Evolutionary conservation across 2,797 vertebrate species (phyloP).

Genomic region (Merluccius polli): DNA sequence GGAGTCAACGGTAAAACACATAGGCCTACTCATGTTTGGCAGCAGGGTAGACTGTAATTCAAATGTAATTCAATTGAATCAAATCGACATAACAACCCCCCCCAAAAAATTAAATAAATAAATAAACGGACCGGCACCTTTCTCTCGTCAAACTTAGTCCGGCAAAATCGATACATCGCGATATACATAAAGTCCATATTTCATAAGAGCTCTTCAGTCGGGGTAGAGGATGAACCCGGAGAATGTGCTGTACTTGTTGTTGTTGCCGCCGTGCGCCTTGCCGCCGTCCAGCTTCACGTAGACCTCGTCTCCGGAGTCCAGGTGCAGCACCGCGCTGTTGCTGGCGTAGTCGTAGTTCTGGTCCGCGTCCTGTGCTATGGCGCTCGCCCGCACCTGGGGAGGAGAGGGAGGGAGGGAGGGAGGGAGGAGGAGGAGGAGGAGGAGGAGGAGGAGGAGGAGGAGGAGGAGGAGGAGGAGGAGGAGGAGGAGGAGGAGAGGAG

Average conservation of each 20-base stretch:
- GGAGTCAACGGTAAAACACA: too few species aligned
- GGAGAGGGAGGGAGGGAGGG: neutral
- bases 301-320: conserved; percentile 95
- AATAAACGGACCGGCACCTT: too few species aligned
- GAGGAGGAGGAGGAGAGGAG: too few species aligned
- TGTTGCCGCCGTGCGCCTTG: conserved; percentile 98
- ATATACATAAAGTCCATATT: too few species aligned
- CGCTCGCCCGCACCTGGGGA: conserved; percentile 90
- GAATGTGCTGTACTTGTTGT: conserved; percentile 99
- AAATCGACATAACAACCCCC: neutral
- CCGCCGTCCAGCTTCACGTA: conserved; percentile 97
- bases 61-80: neutral
- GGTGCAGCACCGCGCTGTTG: conserved; percentile 94
- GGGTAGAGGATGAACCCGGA: conserved; percentile 97
- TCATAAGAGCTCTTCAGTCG: conserved; percentile 66
- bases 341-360: conserved; percentile 99
- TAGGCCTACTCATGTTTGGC: too few species aligned
- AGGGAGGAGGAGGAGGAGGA: neutral
- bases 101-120: neutral
- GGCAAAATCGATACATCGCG: too few species aligned
- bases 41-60: neutral
- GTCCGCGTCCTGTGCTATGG: conserved; percentile 95
- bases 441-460: too few species aligned
- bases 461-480: too few species aligned
- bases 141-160: neutral